Percentiles rank a stretch among this genome's conserved stretches.
Conservation (phyloP, 2,888 invertebrate genomes). For the Dicyrtomina minuta region DNA sequence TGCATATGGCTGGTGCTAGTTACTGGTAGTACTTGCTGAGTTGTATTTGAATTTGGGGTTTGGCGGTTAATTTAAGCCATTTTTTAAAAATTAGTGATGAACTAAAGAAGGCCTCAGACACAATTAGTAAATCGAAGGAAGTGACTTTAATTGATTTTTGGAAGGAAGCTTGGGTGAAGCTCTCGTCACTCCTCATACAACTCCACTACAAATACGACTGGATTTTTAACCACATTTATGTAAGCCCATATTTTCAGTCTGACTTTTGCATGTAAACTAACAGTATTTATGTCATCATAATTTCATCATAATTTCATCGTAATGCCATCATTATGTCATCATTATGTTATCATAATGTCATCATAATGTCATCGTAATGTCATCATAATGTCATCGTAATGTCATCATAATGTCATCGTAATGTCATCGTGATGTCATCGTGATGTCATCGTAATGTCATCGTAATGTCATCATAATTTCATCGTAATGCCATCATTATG, state of each 20-base stretch:
- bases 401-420: no score
- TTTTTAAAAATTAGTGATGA: neutral
- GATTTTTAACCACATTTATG: slow-evolving; percentile 30
- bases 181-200: slow-evolving; percentile 27
- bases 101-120: slow-evolving; percentile 13
- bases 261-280: neutral
- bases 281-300: neutral
- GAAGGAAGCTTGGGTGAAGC: slow-evolving; percentile 37
- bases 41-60: neutral
- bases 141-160: slow-evolving; percentile 10
- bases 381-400: no score
- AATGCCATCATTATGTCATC: neutral
- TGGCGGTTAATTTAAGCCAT: no score
- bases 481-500: no score
- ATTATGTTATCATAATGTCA: no score
- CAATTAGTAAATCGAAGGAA: neutral
- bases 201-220: slow-evolving; percentile 33
- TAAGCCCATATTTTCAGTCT: no score
- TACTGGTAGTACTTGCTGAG: neutral
- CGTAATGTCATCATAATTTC: no score
- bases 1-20: neutral
- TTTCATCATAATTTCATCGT: neutral
- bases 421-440: no score
- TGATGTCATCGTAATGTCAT: no score
- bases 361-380: no score